Evolutionary conservation across 2,113 vertebrate genomes (phyloP).

Genomic region (Colossoma macropomum): DNA sequence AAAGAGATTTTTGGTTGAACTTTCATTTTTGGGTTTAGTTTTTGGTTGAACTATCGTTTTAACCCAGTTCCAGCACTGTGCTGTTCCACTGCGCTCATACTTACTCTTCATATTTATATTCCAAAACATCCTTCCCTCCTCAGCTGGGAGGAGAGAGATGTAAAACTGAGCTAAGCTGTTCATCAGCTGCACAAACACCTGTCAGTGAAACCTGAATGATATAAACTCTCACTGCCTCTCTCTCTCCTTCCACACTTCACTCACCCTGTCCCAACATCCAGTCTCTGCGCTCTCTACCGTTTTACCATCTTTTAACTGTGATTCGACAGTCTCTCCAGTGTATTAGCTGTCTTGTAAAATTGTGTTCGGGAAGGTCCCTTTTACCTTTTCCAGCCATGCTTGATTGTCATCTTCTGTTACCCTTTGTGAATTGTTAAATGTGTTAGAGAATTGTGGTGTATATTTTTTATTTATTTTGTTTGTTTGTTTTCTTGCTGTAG

Average conservation of each 20-base stretch:
- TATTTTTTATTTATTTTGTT: not conserved
- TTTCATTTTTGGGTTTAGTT: too few species aligned
- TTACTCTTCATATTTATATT: not conserved
- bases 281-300: too few species aligned
- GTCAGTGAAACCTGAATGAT: not conserved
- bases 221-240: not conserved
- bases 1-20: too few species aligned
- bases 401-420: not conserved
- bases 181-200: not conserved
- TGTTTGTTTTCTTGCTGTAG: not conserved
- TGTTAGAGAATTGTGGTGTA: not conserved
- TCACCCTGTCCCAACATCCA: conserved; percentile 20
- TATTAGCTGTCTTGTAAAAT: not conserved
- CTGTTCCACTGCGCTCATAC: too few species aligned
- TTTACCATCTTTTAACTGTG: not conserved
- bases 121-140: not conserved
- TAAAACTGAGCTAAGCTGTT: not conserved
- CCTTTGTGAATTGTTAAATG: not conserved
- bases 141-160: not conserved
- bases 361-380: not conserved
- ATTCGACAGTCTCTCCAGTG: not conserved
- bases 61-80: conserved; percentile 35
- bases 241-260: conserved; percentile 5
- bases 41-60: too few species aligned
- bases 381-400: not conserved